Evolutionary conservation across 2,113 vertebrate genomes (phyloP), one percentile per base, ranked within the genome.

Genomic region (Aythya baeri): DNA sequence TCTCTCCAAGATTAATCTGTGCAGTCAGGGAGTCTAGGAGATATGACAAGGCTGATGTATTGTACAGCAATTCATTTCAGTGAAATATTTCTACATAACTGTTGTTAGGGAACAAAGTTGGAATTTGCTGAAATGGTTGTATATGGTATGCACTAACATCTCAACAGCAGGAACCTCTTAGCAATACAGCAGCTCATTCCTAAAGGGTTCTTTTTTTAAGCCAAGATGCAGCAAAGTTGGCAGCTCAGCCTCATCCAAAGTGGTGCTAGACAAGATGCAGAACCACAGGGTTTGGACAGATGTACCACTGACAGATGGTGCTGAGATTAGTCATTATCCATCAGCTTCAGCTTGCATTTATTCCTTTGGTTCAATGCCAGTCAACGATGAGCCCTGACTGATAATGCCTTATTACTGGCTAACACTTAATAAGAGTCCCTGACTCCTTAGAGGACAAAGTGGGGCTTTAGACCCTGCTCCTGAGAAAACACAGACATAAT

Each of bases 311-410:
- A 87, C 94, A 96, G 93, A 93, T 95, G 94, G 96, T 87, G 58
- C 88, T 93, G 88, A 92, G 94, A 93, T 93, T 92, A 92, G 66
- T 94, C 93, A 88, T 94, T 94, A 95, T 95, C 92, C 81, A 91
- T 94, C 93, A 92, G 91, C 74, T 91, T 82, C 76, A 91, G 43
- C 58, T 91, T 96, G 77, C 70, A 82, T 70, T 95, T 91, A 50
- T 95, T 93, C 44, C 62, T 84, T 62, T 89, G 92, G 83, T 94
- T 82, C 81, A 50, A 4, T 29, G 83, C 86, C 96, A 96, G 88
- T 58, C 76, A 88, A 26, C 0, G 0, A 72, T 79, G 83, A 97
- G 58, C 58, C 41, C 49, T 84, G 83, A 57, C 80, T 88, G 76
- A 71, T 80, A 90, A 65, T 81, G 57, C 22, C 27, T 86, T 73